Conservation (phyloP, 2,797 vertebrate species). For the Acridotheres tristis region DNA sequence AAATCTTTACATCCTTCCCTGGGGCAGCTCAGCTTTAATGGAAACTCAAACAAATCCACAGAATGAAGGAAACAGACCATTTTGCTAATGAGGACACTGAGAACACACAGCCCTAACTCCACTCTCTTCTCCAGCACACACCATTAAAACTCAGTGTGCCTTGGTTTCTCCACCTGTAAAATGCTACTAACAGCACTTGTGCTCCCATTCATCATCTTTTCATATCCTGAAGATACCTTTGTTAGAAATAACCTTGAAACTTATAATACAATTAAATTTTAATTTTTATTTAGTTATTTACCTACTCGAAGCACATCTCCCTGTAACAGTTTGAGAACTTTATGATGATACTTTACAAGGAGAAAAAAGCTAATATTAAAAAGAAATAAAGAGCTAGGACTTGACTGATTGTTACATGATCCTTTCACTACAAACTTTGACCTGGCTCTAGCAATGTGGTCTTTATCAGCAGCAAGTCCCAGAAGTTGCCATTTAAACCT, state of each 20-base stretch:
- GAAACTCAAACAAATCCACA: background rate
- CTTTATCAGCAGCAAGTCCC: background rate
- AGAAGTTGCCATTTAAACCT: background rate
- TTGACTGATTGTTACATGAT: background rate
- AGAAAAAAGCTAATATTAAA: background rate
- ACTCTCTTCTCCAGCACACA: background rate
- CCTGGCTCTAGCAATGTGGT: background rate
- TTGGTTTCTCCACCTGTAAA: background rate
- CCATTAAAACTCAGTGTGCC: background rate
- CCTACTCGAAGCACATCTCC: background rate
- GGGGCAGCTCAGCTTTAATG: background rate
- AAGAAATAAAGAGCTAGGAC: background rate
- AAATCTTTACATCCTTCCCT: background rate
- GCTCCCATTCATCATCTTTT: background rate
- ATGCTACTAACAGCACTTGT: background rate
- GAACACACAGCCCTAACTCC: background rate
- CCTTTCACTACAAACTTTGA: background rate
- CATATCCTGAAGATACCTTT: background rate
- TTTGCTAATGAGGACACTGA: background rate
- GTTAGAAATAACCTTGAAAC: background rate
- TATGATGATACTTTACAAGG: background rate
- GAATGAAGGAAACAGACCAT: background rate
- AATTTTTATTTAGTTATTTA: background rate
- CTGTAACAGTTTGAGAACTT: background rate
- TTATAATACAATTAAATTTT: background rate